These are phyloP conservation scores for Anthopleura sola DNA, from an alignment of 64 coral and sea anemone species.

Conservation along the genomic window DNA sequence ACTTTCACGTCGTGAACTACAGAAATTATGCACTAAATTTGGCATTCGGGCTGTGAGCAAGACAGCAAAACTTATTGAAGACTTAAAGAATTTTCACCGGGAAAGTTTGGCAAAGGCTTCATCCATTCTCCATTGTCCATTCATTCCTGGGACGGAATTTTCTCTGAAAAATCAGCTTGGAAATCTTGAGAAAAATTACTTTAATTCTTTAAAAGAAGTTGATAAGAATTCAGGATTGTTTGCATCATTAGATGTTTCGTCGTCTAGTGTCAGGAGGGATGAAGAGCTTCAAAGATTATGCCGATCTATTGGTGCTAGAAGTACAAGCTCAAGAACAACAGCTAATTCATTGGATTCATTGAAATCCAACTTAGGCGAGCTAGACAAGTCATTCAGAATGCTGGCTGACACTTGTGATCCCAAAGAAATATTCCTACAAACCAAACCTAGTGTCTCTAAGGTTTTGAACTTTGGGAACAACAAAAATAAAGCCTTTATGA, in stretches of 20 bases:
- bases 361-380: constrained; percentile 7
- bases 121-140: constrained; percentile 72
- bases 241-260: constrained; percentile 22
- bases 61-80: constrained; percentile 26
- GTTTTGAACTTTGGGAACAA: constrained; percentile 64
- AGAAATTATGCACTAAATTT: constrained; percentile 74
- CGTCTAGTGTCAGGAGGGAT: constrained; percentile 37
- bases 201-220: background rate
- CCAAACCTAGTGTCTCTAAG: constrained; percentile 65
- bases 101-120: constrained; percentile 49
- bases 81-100: constrained; percentile 62
- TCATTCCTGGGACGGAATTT: constrained; percentile 10
- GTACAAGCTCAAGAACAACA: background rate
- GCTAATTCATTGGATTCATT: background rate
- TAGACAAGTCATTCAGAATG: constrained; percentile 14
- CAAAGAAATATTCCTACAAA: constrained; percentile 32
- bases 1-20: constrained; percentile 74
- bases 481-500: constrained; percentile 62
- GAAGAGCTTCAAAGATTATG: constrained; percentile 20
- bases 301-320: constrained; percentile 28
- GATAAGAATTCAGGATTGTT: constrained; percentile 33
- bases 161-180: background rate
- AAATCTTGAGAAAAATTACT: background rate
- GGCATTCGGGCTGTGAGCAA: constrained; percentile 68
- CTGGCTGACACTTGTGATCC: background rate